Evolutionary conservation across 1,140 invertebrate species (phyloP).

Genomic region (Trachymyrmex cornetzi): DNA sequence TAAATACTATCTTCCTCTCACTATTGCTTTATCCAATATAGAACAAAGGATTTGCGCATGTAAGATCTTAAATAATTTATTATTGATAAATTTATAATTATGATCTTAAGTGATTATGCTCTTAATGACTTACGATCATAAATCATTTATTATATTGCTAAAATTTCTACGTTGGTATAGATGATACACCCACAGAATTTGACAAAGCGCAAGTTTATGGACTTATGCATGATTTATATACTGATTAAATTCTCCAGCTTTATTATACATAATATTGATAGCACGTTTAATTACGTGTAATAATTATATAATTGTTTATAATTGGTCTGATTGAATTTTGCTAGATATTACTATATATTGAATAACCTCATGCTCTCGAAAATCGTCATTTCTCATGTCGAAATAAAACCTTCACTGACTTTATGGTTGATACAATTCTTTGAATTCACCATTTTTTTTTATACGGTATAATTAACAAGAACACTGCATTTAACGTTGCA

Average conservation of each 20-base stretch:
- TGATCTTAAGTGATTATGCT: no score
- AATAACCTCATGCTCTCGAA: not conserved
- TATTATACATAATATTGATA: slow-evolving; percentile 47
- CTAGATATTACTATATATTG: slow-evolving; percentile 3
- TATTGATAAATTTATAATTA: not conserved
- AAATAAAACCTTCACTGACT: not conserved
- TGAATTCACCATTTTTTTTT: not conserved
- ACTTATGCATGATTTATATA: slow-evolving; percentile 43
- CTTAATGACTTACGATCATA: not conserved
- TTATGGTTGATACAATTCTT: not conserved
- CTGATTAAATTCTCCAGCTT: slow-evolving; percentile 4
- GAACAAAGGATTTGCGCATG: not conserved
- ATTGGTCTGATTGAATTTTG: slow-evolving; percentile 37
- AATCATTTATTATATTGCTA: not conserved
- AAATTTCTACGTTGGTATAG: not conserved
- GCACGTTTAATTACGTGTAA: slow-evolving; percentile 53
- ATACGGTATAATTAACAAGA: slow-evolving; percentile 1
- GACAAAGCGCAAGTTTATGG: not conserved
- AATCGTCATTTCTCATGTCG: not conserved
- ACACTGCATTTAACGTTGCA: not conserved
- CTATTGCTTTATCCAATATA: not conserved
- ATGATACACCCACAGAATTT: not conserved
- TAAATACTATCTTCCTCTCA: not conserved
- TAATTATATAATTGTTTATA: slow-evolving; percentile 56
- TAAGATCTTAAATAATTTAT: not conserved